Evolutionary conservation across 2,113 vertebrate genomes (phyloP), one percentile per base, ranked within the genome.

Genomic region (Callorhinus ursinus): DNA sequence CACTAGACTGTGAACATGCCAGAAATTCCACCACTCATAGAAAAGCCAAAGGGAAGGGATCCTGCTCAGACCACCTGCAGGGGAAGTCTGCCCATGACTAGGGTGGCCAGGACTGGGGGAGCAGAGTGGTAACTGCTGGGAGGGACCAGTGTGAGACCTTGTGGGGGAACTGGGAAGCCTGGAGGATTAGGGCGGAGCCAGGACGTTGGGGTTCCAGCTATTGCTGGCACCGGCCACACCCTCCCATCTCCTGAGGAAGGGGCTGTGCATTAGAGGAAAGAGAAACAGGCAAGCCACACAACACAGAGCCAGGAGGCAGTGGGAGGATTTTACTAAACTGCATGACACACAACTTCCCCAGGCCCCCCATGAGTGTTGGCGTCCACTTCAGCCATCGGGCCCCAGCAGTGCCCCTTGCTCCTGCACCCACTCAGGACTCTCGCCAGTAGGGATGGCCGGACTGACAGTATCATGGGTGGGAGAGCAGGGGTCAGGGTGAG

Each of bases 301-400:
- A 96, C 90, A 77, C 92, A 79, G 96, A 97, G 55, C 53, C 82
- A 13, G 57, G 61, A 90, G 88, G 97, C 88, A 96, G 97, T 94
- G 92, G 83, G 87, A 97, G 49, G 92, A 79, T 92, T 98, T 98
- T 98, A 98, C 97, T 98, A 96, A 96, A 96, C 84, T 72, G 88
- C 81, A 96, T 57, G 24, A 95, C 94, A 97, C 91, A 97, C 90
- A 95, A 85, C 65, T 91, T 96, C 39, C 71, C 81, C 94, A 49
- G 95, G 36, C 74, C 65, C 49, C 49, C 33, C 6, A 0, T 1
- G 22, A n/a, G 59, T 51, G 31, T 72, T 1, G 4, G 84, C 3
- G 7, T 7, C 21, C 83, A 81, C 72, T 92, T 98, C 93, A 98
- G 71, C 98, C 98, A 72, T 97, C 97, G 0, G 97, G 97, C 55